These are phyloP conservation scores for Ephialtes manifestator DNA, from an alignment of 2,888 invertebrate genomes.

Conservation along the genomic window DNA sequence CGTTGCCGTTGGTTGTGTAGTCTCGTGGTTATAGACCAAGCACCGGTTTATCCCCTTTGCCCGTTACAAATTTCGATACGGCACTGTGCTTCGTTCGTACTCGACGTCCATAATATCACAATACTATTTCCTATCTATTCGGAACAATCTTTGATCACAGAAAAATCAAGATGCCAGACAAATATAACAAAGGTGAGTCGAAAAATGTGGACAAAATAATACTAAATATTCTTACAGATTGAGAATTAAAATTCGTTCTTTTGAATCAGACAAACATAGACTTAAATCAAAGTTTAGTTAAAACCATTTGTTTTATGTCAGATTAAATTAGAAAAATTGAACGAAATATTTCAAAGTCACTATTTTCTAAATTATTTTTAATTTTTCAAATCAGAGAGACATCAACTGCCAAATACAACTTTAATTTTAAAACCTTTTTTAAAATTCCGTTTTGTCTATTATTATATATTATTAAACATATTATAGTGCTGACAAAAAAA, in stretches of 20 bases:
- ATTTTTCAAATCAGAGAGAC: no score
- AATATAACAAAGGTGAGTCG: not conserved
- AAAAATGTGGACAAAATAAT: not conserved
- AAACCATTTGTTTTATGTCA: no score
- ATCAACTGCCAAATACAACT: no score
- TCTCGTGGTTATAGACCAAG: not conserved
- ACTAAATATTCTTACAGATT: not conserved
- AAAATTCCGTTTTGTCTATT: no score
- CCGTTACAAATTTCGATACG: constrained; percentile 46
- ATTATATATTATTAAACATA: no score
- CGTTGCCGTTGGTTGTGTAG: constrained; percentile 3
- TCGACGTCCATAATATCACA: constrained; percentile 18
- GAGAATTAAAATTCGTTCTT: not conserved
- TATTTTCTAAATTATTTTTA: no score
- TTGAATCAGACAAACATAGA: no score
- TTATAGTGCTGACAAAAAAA: no score
- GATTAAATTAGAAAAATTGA: no score
- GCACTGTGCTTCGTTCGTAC: not conserved
- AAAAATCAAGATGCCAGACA: not conserved
- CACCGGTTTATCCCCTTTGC: constrained; percentile 43
- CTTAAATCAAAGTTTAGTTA: no score
- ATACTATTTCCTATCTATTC: constrained; percentile 12
- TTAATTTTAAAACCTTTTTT: no score
- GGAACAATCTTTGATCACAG: constrained; percentile 30
- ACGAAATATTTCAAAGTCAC: no score